These are phyloP conservation scores for Tonatia bakeri DNA, from an alignment of 2,113 vertebrate species.

Conservation along the genomic window DNA sequence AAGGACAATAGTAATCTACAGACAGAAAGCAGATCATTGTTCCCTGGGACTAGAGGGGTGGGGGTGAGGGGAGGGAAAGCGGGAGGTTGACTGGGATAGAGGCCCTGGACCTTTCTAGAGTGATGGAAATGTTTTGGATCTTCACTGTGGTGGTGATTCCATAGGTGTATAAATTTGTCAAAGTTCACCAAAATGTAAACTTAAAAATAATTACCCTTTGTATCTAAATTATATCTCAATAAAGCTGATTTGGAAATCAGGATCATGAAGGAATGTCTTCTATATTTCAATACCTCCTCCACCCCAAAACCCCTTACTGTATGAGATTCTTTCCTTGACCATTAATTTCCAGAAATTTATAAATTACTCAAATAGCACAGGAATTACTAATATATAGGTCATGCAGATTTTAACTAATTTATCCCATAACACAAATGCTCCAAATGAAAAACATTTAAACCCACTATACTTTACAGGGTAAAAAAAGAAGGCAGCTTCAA, in stretches of 20 bases:
- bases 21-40: background rate
- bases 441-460: conserved; percentile 1
- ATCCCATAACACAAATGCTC: background rate
- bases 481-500: background rate
- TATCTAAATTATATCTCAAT: background rate
- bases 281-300: background rate
- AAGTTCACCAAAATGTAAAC: background rate
- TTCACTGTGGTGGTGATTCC: background rate
- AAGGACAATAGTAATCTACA: background rate
- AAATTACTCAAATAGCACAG: background rate
- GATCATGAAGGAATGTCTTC: background rate
- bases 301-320: background rate
- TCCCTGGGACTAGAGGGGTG: background rate
- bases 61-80: background rate
- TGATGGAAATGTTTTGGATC: background rate
- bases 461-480: background rate
- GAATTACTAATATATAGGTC: background rate
- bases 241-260: background rate
- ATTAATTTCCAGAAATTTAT: conserved; percentile 17
- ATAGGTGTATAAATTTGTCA: background rate
- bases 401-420: background rate
- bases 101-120: background rate
- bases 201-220: background rate
- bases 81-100: background rate
- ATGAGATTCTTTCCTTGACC: background rate